A percentile compares a stretch with the other conserved stretches of the same genome.
Evolutionary conservation across 2,113 vertebrate genomes (phyloP).

Genomic region (Tragulus kanchil): DNA sequence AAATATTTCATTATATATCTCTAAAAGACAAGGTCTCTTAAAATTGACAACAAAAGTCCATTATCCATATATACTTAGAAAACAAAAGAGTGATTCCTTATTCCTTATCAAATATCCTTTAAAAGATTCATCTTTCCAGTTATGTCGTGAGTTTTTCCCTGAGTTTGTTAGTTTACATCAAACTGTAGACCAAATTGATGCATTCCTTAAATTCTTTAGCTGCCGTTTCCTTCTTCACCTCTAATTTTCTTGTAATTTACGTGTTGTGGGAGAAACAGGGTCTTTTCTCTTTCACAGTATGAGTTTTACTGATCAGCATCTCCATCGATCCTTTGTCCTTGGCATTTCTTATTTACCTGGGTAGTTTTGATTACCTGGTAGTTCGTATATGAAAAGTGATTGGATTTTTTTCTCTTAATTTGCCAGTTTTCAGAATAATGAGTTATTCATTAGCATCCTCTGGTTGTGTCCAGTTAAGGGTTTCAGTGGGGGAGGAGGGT

Average conservation of each 20-base stretch:
- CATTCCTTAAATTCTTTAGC: neutral
- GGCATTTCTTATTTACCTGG: neutral
- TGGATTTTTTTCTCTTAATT: neutral
- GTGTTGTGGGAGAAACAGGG: neutral
- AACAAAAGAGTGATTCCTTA: neutral
- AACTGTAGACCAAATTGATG: neutral
- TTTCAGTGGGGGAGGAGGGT: rapidly evolving
- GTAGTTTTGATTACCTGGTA: neutral
- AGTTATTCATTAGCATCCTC: neutral
- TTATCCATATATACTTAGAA: neutral
- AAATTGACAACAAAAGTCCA: neutral
- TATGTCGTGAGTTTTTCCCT: neutral
- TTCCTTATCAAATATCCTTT: neutral
- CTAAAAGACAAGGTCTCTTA: neutral
- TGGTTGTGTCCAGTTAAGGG: neutral
- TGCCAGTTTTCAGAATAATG: neutral
- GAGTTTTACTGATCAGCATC: neutral
- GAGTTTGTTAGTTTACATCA: neutral
- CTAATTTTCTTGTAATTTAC: neutral
- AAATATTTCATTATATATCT: too few species aligned
- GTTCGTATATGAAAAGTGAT: neutral
- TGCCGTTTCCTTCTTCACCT: neutral
- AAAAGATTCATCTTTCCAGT: neutral
- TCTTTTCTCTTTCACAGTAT: neutral
- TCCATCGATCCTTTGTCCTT: neutral